Conservation (phyloP, 2,113 vertebrate species). For the Lathamus discolor region DNA sequence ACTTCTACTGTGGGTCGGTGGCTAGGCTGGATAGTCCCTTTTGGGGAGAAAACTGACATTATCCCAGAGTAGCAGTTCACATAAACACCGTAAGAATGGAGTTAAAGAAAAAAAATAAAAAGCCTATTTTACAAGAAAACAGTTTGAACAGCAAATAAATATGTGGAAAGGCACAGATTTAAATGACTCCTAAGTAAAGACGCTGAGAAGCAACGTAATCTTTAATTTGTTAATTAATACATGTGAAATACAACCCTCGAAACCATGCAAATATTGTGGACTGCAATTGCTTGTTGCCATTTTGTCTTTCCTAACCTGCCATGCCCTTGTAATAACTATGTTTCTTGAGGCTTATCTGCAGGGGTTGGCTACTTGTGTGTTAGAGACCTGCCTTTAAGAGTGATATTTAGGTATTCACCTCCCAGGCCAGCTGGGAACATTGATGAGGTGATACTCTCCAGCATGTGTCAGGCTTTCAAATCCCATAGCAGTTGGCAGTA, state of each 20-base stretch:
- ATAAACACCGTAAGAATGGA: rapidly evolving
- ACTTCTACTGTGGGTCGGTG: background rate
- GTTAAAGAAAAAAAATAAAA: background rate
- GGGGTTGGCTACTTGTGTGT: background rate
- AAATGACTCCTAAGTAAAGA: background rate
- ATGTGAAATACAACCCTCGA: rapidly evolving
- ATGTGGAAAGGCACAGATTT: background rate
- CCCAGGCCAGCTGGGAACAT: constrained; percentile 27
- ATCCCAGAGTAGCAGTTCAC: background rate
- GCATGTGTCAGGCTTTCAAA: constrained; percentile 55
- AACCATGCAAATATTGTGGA: background rate
- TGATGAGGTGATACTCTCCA: constrained; percentile 51
- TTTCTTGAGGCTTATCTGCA: background rate
- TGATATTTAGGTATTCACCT: background rate
- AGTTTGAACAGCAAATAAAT: background rate
- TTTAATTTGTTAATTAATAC: background rate
- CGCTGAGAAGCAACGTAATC: background rate
- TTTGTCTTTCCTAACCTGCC: background rate
- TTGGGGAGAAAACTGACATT: background rate
- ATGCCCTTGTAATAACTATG: background rate
- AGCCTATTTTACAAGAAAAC: background rate
- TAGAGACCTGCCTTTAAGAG: background rate
- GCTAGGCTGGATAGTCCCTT: background rate
- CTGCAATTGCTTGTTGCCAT: background rate
- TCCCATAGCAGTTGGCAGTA: constrained; percentile 25